Percentiles rank a stretch among this genome's conserved stretches.
These are phyloP conservation scores for Embidobia sp. DNA, from an alignment of 2,888 invertebrate genomes.

Conservation along the genomic window DNA sequence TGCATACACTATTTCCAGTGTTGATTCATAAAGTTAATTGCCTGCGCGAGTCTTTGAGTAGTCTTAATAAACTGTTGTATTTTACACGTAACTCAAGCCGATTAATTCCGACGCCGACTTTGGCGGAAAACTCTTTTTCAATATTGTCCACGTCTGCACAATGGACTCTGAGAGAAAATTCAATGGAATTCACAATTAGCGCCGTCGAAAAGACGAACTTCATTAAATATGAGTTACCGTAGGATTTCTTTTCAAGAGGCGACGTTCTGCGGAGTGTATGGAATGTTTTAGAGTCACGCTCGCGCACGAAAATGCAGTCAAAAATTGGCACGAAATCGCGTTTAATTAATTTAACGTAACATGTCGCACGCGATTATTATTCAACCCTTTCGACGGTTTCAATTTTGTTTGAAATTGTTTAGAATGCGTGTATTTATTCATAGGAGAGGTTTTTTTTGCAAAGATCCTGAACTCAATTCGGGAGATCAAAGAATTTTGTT, in stretches of 20 bases:
- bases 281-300: slow-evolving; percentile 15
- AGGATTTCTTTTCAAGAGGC: slow-evolving; percentile 26
- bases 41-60: not conserved
- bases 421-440: slow-evolving; percentile 21
- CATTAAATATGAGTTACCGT: slow-evolving; percentile 40
- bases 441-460: slow-evolving; percentile 12
- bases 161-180: slow-evolving; percentile 9
- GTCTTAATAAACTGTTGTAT: slow-evolving; percentile 27
- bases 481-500: slow-evolving; percentile 55
- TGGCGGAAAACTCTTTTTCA: slow-evolving; percentile 34
- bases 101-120: slow-evolving; percentile 18
- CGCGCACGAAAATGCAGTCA: not conserved
- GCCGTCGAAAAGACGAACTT: slow-evolving; percentile 27
- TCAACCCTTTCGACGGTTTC: slow-evolving; percentile 7
- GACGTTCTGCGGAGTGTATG: slow-evolving; percentile 5
- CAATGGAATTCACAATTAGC: slow-evolving; percentile 37
- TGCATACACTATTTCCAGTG: slow-evolving; percentile 2
- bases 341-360: slow-evolving; percentile 13
- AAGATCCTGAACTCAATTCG: slow-evolving; percentile 15
- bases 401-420: slow-evolving; percentile 30
- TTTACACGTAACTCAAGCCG: slow-evolving; percentile 15
- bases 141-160: slow-evolving; percentile 23
- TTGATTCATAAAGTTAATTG: slow-evolving; percentile 26
- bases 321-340: slow-evolving; percentile 9
- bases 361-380: slow-evolving; percentile 5